These are phyloP conservation scores for Ammodytes marinus DNA, from an alignment of 2,113 vertebrate genomes.

Conservation along the genomic window DNA sequence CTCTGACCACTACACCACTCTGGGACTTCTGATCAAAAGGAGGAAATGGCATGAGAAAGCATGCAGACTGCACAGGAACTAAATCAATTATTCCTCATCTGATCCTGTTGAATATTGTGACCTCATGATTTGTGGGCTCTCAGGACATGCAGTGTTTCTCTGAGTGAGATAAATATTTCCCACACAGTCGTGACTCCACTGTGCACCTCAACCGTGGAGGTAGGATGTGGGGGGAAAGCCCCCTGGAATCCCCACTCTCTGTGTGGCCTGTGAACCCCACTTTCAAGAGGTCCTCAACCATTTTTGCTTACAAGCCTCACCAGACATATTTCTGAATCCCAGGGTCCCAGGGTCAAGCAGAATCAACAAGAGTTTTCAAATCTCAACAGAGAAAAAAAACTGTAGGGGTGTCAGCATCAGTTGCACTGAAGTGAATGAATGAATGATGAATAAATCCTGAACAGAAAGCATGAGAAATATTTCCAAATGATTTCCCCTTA, in stretches of 20 bases:
- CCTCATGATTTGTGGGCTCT: constrained; percentile 3
- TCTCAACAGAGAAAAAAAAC: not conserved
- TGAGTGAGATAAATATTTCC: constrained; percentile 54
- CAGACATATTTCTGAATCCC: not conserved
- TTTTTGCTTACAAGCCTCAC: constrained; percentile 2
- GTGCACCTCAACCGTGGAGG: constrained; percentile 75
- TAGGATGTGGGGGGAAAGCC: constrained; percentile 67
- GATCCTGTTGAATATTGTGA: constrained; percentile 45
- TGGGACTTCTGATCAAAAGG: not conserved
- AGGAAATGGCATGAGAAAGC: not conserved
- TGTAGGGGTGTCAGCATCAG: not conserved
- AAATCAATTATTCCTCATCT: constrained; percentile 38
- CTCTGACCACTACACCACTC: not conserved
- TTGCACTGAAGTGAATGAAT: not conserved
- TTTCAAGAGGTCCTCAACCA: constrained; percentile 13
- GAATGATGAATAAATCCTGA: not conserved
- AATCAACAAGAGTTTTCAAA: not conserved
- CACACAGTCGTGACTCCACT: constrained; percentile 62
- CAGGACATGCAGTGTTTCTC: constrained; percentile 15
- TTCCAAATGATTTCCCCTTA: not conserved
- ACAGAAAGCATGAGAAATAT: not conserved
- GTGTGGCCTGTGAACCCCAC: constrained; percentile 68
- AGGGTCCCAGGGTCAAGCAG: not conserved
- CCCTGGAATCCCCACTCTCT: constrained; percentile 63
- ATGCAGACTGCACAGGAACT: constrained; percentile 49